Base-by-base conservation (phyloP, 1,140 invertebrate species). In the Achatina immaculata region DNA sequence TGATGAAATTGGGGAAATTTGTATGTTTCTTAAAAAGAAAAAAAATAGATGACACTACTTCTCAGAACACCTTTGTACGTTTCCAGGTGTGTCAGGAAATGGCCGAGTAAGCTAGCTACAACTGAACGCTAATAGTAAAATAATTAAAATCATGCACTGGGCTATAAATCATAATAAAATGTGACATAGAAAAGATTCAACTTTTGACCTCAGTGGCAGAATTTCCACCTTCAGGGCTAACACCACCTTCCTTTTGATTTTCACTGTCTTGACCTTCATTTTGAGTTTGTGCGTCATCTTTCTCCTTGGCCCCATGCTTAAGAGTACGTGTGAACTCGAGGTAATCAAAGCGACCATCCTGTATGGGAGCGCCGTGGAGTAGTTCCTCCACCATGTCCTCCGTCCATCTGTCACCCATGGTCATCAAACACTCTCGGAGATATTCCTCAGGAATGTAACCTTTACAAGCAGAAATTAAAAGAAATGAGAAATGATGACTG, bases 371-470 rank as follows among this genome's bases (percentile, higher is more conserved):
- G 89, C 99, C 98, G 7, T 97, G 93, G 86, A 99, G 97, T 95
- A 99, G 98, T 90, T 99, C 98, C 90, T 99, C 98, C 4, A 99
- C 96, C 93, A 84, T 96, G 90, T 98, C 96, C 88, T 98, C 96
- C 28, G 95, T 94, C 92, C 97, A 99, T 82, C 98, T 93, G 92
- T 99, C 98, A 19, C 98, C 98, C 97, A 99, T 99, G 0, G 97
- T 96, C 6, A 96, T 98, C 7, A 99, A 92, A 24, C 99, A 93
- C 91, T 99, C 98, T 40, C 97, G 93, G 0, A 99, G 93, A 69
- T 96, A 94, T 84, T 99, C 98, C 91, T 99, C 97, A 85, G 95
- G 95, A 76, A 99, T 95, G 58, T 81, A 85, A 48, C 91, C 90
- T 91, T 78, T 16, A 74, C n/a, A 19, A 19, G 28, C 9, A 51